Conservation (phyloP, 2,113 vertebrate genomes). For the Muntiacus reevesi region DNA sequence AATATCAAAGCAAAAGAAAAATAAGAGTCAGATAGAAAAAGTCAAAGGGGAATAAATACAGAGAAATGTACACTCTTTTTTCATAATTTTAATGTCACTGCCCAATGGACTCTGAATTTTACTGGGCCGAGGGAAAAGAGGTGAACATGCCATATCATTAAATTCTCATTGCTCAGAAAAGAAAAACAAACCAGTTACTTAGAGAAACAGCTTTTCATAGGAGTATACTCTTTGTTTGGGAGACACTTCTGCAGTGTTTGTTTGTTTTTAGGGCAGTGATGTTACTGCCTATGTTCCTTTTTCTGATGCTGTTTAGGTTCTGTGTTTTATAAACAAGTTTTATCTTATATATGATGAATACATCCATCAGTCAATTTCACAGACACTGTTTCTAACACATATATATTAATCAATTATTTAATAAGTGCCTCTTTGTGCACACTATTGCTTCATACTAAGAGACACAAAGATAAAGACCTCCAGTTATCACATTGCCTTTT, state of each 20-base stretch:
- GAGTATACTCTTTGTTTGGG: neutral
- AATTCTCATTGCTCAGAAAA: neutral
- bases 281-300: neutral
- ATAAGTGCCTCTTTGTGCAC: neutral
- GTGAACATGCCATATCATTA: neutral
- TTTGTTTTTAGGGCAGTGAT: neutral
- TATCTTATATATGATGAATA: neutral
- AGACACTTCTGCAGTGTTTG: neutral
- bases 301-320: neutral
- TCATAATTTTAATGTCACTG: neutral
- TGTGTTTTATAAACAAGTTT: neutral
- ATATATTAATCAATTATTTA: neutral
- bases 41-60: neutral
- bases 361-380: neutral
- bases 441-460: neutral
- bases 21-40: neutral
- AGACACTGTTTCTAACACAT: neutral
- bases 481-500: neutral
- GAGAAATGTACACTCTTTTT: neutral
- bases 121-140: neutral
- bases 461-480: neutral
- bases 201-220: neutral
- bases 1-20: neutral
- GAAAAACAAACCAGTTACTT: neutral
- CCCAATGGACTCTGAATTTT: neutral